Base-by-base conservation (phyloP, 2,888 invertebrate species). In the Agapostemon virescens region DNA sequence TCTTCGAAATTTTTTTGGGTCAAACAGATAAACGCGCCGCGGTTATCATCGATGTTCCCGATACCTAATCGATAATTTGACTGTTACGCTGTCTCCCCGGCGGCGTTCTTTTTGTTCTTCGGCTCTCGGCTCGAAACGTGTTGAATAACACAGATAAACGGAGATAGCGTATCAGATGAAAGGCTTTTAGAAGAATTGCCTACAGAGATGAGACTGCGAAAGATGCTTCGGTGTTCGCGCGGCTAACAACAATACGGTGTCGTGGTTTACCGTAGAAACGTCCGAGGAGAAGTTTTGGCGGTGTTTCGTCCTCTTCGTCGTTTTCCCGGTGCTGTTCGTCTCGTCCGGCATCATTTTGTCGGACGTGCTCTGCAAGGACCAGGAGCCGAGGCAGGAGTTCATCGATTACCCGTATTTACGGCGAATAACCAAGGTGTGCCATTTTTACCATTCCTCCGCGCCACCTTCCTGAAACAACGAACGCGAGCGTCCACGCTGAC, bases 361-460 rank as follows among this genome's bases (percentile, higher is more conserved):
- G 6, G 80, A 66, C 2, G 11, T 15, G 1, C 15, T 81, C 23
- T 83, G 86, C 64, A 81, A 85, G 15, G 7, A 7, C 33, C 77
- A 68, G 1, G 13, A 84, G 30, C 89, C 90, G 5, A 84, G 90
- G 69, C 86, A 84, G 1, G 85, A 87, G 64, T 91, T 79, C 71
- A 49, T 83, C 9, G 86, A 90, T 13, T 79, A 85, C 30, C 83
- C 87, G 0, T 89, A 89, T 66, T 80, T 90, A 86, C 83, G 86
- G 63, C 72, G 61, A 45, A 85, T 87, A n/a, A 80, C 66, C 4
- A 89, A 88, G 89, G 91, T 91, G 91, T 91, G 82, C 30, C 69
- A 20, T 13, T 45, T n/a, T 38, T 36, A 9, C 26, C 3, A 4
- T 49, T 63, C 49, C n/a, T 7, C 15, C 26, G 20, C 61, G 20